Evolutionary conservation across 2,797 vertebrate species (phyloP).

Genomic region (Pseudochirops cupreus): DNA sequence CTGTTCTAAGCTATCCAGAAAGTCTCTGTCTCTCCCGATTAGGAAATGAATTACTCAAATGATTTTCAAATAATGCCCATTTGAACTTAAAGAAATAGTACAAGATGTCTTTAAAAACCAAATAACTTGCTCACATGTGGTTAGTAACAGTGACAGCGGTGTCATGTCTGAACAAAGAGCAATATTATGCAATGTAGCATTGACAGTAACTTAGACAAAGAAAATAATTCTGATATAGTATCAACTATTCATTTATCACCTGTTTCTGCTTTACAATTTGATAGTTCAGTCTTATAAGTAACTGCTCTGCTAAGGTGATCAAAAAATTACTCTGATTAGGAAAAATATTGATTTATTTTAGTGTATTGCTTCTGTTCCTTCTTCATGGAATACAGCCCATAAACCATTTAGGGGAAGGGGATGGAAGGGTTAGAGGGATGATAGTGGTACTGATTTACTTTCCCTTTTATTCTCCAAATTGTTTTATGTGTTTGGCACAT

Average conservation of each 20-base stretch:
- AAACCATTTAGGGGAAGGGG: background rate
- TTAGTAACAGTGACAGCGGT: background rate
- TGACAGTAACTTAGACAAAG: background rate
- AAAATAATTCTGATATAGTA: background rate
- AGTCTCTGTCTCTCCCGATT: background rate
- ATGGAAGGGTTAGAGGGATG: background rate
- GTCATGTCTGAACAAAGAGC: constrained; percentile 11
- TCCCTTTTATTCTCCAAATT: constrained; percentile 15
- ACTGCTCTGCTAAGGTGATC: background rate
- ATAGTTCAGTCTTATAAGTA: background rate
- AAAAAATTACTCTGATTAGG: background rate
- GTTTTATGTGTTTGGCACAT: constrained; percentile 24
- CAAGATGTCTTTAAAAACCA: background rate
- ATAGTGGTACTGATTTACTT: background rate
- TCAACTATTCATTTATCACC: background rate
- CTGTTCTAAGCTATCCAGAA: constrained; percentile 10
- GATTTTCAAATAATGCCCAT: background rate
- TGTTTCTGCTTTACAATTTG: background rate
- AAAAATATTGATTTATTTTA: constrained; percentile 12
- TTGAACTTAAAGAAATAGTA: background rate
- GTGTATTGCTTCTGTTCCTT: background rate
- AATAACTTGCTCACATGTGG: background rate
- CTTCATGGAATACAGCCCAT: background rate
- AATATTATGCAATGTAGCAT: background rate
- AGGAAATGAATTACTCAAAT: constrained; percentile 11